Base-by-base conservation (phyloP, 2,888 invertebrate genomes). In the Lathronympha strigana region DNA sequence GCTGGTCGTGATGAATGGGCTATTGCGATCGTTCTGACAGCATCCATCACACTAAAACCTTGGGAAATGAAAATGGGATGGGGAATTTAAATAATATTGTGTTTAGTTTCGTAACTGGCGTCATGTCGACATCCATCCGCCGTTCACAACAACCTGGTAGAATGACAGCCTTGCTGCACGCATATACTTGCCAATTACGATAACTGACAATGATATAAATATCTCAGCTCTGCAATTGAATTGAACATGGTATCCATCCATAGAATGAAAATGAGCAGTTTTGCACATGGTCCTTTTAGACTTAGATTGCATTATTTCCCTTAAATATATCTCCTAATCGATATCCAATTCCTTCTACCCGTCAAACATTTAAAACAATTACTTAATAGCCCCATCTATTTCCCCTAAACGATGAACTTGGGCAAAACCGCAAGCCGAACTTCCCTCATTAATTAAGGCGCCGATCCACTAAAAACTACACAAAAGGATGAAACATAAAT, bases 391-490 rank as follows among this genome's bases (percentile, higher is more conserved):
- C 49, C 45, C 40, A 64, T 66, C 53, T 15, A 66, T 66, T 54
- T 47, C 50, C 45, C 40, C 60, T 61, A 61, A 60, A 40, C 47
- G 21, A 53, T 63, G 33, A 66, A 66, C 51, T 66, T 54, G 31
- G 45, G 45, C 13, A 19, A 45, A 66, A 66, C 66, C 66, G 6
- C 60, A 40, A 13, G 17, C 51, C 31, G 21, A 66, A 61, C 54
- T 66, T 63, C 58, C 51, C 19, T 67, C 67, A 63, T 67, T 67
- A 67, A 67, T 67, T 67, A 67, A 21, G 38, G 57, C 67, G 51
- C 33, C 31, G 53, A 51, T 63, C 31, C 49, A 63, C 67, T 67
- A 67, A 64, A 67, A 67, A 67, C 67, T 67, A 64, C 17, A 55
- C 60, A 67, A 63, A 64, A 64, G 63, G 25, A 25, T 38, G 63